Base-by-base conservation (phyloP, 2,797 vertebrate genomes). In the Mus minutoides region DNA sequence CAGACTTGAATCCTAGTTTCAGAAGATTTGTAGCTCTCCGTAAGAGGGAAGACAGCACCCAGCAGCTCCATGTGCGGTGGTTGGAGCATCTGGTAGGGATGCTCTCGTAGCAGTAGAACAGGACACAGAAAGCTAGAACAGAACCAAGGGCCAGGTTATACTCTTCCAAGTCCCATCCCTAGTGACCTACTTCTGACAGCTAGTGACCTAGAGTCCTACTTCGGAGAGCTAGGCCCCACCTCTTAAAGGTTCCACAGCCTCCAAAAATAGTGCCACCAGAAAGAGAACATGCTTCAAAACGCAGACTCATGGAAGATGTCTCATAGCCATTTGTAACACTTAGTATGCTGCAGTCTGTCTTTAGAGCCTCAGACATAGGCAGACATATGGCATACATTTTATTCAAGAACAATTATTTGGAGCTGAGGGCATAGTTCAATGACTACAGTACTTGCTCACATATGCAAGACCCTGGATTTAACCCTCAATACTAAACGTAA, bases 331-430 rank as follows among this genome's bases (percentile, higher is more conserved):
- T 14, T 8, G 2, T 29, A 87, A 54, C 29, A 17, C 22, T 54
- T 52, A 54, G 34, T 69, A n/a, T 52, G 43, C 46, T 52, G 31
- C 43, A n/a, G 40, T 34, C 29, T 86, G 83, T 69, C 62, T 86
- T 69, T 24, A 49, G 43, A 86, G 31, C 21, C 62, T 69, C 62
- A 78, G 62, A 54, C 29, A 86, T 16, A 71, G 26, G 46, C 54
- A 67, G 54, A 60, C 93, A 3, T 31, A 43, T 77, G 26, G 75
- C 43, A 82, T 64, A 88, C 58, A 9, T 58, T 71, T 85, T 76
- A 60, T 90, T 93, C 62, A 87, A 87, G 52, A 95, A 91, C 93
- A 92, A 76, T 40, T 24, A 85, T 58, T 17, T 89, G 49, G 85
- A 9, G 13, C 46, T 71, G 34, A 11, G n/a, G 46, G 7, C 8